These are phyloP conservation scores for Frankliniella fusca DNA, from an alignment of 2,888 invertebrate genomes.

Conservation along the genomic window DNA sequence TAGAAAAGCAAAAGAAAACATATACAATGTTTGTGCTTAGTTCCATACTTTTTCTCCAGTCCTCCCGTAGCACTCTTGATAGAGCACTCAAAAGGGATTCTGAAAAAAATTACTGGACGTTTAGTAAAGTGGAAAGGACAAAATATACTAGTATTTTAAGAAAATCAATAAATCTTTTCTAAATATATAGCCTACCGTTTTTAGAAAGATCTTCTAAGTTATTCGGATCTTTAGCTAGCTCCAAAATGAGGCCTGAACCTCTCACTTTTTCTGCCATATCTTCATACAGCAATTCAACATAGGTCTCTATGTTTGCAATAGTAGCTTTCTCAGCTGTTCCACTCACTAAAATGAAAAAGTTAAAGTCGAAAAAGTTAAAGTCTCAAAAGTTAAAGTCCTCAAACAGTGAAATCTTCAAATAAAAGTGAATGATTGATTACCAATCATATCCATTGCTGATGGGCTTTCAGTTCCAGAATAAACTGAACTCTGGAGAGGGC, in stretches of 20 bases:
- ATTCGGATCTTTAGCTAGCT: slow-evolving; percentile 87
- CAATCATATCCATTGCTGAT: neutral
- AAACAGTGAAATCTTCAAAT: neutral
- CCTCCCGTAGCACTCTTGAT: slow-evolving; percentile 91
- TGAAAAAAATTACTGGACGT: slow-evolving; percentile 43
- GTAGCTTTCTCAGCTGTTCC: slow-evolving; percentile 55
- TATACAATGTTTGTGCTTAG: slow-evolving; percentile 94
- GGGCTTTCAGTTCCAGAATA: slow-evolving; percentile 21
- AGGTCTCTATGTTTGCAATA: slow-evolving; percentile 83
- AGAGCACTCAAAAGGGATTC: slow-evolving; percentile 93
- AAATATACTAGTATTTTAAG: slow-evolving; percentile 25
- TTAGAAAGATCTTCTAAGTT: slow-evolving; percentile 88
- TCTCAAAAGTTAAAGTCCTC: neutral
- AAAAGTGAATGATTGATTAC: neutral
- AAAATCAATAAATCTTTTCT: slow-evolving; percentile 27
- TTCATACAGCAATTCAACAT: slow-evolving; percentile 94
- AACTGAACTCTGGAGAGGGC: slow-evolving; percentile 28
- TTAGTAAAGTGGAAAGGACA: slow-evolving; percentile 2
- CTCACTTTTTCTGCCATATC: slow-evolving; percentile 87
- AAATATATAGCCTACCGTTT: slow-evolving; percentile 65
- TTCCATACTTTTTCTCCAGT: slow-evolving; percentile 95
- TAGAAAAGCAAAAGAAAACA: slow-evolving; percentile 95
- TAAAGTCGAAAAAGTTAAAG: neutral
- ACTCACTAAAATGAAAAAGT: neutral
- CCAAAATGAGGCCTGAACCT: slow-evolving; percentile 85